phyloP scores from a whole-genome alignment of 35 echinoderm and acorn worm genomes.

The Hemicentrotus pulcherrimus region DNA sequence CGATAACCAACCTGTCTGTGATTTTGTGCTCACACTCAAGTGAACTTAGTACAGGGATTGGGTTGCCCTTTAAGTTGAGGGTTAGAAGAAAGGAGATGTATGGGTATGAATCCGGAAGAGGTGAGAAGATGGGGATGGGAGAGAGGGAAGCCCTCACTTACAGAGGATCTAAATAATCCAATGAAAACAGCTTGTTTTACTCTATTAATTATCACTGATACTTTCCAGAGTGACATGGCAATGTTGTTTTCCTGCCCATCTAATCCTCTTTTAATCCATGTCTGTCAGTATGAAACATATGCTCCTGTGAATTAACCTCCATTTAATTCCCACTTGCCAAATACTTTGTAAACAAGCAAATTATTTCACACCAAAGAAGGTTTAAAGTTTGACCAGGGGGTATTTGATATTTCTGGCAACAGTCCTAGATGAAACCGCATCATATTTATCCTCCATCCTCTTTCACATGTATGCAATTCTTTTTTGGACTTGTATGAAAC shows the following conservation, averaged over 20 bases:
- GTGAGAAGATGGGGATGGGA: background rate
- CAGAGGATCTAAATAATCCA: background rate
- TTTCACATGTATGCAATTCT: background rate
- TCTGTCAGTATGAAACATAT: background rate
- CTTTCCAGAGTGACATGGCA: background rate
- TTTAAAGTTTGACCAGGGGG: background rate
- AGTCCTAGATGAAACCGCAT: background rate
- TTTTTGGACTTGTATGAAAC: background rate
- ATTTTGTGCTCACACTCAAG: too few relatives aligned
- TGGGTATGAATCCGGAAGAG: background rate
- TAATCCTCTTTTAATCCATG: background rate
- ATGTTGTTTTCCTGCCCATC: background rate
- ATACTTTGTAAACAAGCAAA: background rate
- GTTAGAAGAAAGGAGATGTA: background rate
- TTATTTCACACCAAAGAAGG: background rate
- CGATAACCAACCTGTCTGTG: too few relatives aligned
- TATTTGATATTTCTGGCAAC: background rate
- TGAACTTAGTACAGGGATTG: too few relatives aligned
- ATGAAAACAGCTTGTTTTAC: constrained; percentile 18
- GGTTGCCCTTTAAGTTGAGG: background rate
- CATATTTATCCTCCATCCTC: background rate
- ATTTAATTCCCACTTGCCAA: constrained; percentile 18
- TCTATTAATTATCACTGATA: background rate
- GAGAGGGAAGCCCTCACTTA: constrained; percentile 8
- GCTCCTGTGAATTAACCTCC: constrained; percentile 7